These are phyloP conservation scores for Entomobrya proxima DNA, from an alignment of 2,888 invertebrate genomes.

Conservation along the genomic window DNA sequence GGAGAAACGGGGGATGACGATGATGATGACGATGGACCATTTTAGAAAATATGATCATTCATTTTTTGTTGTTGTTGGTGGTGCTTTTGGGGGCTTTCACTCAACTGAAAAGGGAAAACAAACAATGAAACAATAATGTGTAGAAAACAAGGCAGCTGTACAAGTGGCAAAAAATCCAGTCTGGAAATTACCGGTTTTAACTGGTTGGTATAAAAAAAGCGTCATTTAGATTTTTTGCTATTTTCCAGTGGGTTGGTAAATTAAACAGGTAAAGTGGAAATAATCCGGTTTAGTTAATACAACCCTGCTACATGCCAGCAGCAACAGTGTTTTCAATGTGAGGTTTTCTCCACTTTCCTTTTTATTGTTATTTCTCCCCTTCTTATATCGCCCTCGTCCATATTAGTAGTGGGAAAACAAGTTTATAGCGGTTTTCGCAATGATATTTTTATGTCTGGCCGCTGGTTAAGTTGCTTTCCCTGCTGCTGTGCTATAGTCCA, in stretches of 20 bases:
- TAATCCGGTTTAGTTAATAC: too few relatives aligned
- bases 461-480: background rate
- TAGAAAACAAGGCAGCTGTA: too few relatives aligned
- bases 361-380: slow-evolving; percentile 2
- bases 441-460: background rate
- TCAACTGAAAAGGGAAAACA: background rate
- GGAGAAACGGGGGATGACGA: background rate
- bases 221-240: too few relatives aligned
- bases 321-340: background rate
- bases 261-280: too few relatives aligned
- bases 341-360: background rate
- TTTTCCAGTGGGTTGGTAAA: too few relatives aligned
- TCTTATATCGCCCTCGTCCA: background rate
- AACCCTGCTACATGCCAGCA: too few relatives aligned
- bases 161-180: background rate
- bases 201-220: too few relatives aligned
- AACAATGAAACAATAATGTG: too few relatives aligned
- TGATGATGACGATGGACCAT: background rate
- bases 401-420: background rate
- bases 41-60: slow-evolving; percentile 9
- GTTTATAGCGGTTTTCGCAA: background rate
- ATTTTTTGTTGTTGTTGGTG: too few relatives aligned
- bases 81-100: background rate
- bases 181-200: background rate
- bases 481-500: too few relatives aligned